A percentile compares a stretch with the other conserved stretches of the same genome.
phyloP scores from a whole-genome alignment of 2,888 invertebrate genomes.

The Listrodromus nycthemerus region DNA sequence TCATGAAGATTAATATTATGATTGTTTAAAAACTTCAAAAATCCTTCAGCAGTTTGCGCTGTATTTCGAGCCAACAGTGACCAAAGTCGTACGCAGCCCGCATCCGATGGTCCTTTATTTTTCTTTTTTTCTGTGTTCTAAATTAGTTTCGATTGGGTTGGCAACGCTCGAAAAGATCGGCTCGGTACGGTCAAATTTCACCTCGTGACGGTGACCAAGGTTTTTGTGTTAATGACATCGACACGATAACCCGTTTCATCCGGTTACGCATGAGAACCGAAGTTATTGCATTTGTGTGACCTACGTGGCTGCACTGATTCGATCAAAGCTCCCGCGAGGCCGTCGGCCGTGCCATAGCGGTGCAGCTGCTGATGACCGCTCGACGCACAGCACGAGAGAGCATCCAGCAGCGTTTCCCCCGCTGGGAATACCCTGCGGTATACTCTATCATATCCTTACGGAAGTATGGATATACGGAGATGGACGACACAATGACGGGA shows the following conservation, averaged over 20 bases:
- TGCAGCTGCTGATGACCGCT: constrained; percentile 60
- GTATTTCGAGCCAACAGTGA: too few species aligned
- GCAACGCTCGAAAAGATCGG: too few species aligned
- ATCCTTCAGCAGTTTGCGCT: too few species aligned
- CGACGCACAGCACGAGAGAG: constrained; percentile 30
- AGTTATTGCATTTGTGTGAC: constrained; percentile 64
- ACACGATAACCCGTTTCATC: constrained; percentile 42
- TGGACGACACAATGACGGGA: constrained; percentile 56
- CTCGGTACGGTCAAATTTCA: too few species aligned
- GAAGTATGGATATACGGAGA: constrained; percentile 53
- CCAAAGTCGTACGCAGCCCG: too few species aligned
- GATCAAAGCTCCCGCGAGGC: constrained; percentile 59
- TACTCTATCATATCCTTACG: constrained; percentile 35
- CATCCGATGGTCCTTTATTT: too few species aligned
- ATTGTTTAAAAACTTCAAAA: not conserved
- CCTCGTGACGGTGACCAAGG: too few species aligned
- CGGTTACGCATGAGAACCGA: constrained; percentile 43
- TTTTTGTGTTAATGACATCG: constrained; percentile 52
- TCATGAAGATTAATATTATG: not conserved
- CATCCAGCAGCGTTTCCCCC: constrained; percentile 50
- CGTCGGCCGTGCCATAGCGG: constrained; percentile 26
- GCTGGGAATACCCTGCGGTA: constrained; percentile 54
- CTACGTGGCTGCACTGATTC: constrained; percentile 64
- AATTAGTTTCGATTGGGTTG: too few species aligned
- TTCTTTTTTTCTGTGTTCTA: not conserved